Conservation (phyloP, 1,140 invertebrate genomes). For the Pseudomyrmex gracilis region DNA sequence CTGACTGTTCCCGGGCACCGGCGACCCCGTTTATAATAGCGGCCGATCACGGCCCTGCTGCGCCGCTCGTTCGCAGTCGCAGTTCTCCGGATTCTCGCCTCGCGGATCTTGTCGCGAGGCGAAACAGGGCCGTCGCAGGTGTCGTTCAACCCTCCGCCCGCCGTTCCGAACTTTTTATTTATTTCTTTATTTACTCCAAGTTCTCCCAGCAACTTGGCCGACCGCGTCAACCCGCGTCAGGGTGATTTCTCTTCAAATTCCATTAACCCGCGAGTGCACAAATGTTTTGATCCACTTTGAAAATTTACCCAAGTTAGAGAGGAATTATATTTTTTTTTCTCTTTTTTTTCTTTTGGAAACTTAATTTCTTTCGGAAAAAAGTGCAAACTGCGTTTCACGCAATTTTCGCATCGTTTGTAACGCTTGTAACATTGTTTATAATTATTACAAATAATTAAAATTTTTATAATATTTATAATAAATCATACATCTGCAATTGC, state of each 20-base stretch:
- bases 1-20: constrained; percentile 71
- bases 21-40: constrained; percentile 77
- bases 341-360: no score
- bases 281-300: not conserved
- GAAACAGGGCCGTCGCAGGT: constrained; percentile 47
- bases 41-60: constrained; percentile 70
- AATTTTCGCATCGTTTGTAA: no score
- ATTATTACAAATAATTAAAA: not conserved
- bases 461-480: not conserved
- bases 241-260: not conserved
- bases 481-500: not conserved
- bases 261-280: not conserved
- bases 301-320: not conserved
- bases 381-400: no score
- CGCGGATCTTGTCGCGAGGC: not conserved
- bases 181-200: not conserved
- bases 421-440: no score
- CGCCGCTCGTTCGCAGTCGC: constrained; percentile 55
- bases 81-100: constrained; percentile 37
- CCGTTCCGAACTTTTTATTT: not conserved
- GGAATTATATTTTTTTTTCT: no score
- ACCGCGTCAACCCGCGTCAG: not conserved
- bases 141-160: constrained; percentile 18
- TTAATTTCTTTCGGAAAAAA: no score
- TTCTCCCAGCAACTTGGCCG: not conserved